A percentile compares a stretch with the other conserved stretches of the same genome.
Conservation (phyloP, 2,797 vertebrate genomes). For the Myotis daubentonii region DNA sequence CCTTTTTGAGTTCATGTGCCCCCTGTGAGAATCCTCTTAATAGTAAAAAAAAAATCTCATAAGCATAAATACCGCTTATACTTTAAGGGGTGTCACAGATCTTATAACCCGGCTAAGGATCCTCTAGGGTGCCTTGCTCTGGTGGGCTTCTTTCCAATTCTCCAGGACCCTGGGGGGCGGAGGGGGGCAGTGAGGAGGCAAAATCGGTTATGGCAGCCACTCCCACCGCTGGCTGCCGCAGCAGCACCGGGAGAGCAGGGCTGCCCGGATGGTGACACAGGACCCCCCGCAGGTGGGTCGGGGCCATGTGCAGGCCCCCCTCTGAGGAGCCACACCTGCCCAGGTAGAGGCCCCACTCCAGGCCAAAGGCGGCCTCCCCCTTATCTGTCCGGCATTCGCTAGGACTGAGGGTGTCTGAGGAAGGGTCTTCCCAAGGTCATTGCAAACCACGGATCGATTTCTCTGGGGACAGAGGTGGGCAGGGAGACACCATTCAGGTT, state of each 20-base stretch:
- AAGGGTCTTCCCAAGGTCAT: not conserved
- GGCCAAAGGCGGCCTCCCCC: not conserved
- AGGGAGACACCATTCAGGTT: not conserved
- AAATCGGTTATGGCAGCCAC: rapidly evolving
- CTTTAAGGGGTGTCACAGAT: conserved; percentile 42
- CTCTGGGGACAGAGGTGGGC: not conserved
- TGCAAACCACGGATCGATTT: not conserved
- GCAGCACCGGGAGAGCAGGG: not conserved
- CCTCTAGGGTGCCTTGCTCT: conserved; percentile 1
- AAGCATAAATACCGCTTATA: conserved; percentile 51
- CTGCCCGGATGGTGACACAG: not conserved
- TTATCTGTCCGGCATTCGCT: rapidly evolving
- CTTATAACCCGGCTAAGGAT: conserved; percentile 35
- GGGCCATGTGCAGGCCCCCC: not conserved
- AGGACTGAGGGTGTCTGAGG: not conserved
- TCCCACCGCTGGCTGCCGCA: not conserved
- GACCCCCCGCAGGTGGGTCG: not conserved
- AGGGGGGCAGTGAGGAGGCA: not conserved
- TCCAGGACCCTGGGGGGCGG: not conserved
- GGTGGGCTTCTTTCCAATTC: conserved; percentile 29
- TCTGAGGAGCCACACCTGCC: not conserved
- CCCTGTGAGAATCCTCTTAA: conserved; percentile 56
- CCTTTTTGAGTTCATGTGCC: not conserved
- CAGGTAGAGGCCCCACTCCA: not conserved
- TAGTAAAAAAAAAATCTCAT: conserved; percentile 40